Conservation (phyloP, 2,113 vertebrate species). For the Coreoperca whiteheadi region DNA sequence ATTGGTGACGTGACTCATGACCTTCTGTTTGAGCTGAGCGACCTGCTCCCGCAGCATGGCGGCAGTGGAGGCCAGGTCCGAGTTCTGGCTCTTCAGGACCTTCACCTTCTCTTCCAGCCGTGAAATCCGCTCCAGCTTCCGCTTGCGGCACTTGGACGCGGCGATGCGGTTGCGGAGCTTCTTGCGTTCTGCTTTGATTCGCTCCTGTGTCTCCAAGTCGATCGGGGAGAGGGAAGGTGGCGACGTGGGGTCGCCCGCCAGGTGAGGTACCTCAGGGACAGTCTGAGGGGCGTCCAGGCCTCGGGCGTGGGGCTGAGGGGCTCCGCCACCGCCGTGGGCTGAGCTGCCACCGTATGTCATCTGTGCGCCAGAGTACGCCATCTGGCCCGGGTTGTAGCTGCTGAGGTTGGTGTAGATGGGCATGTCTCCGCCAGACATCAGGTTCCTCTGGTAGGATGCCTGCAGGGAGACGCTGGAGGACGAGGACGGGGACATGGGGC, state of each 20-base stretch:
- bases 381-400: constrained; percentile 70
- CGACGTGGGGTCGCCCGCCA: constrained; percentile 82
- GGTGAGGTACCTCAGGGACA: constrained; percentile 90
- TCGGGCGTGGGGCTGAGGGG: constrained; percentile 52
- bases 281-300: constrained; percentile 92
- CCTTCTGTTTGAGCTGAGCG: constrained; percentile 95
- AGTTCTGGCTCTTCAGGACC: constrained; percentile 93
- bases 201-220: constrained; percentile 94
- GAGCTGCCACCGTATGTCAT: constrained; percentile 71
- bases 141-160: constrained; percentile 94
- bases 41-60: constrained; percentile 93
- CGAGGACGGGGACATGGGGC: constrained; percentile 63
- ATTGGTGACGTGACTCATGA: constrained; percentile 95
- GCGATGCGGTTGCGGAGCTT: constrained; percentile 94
- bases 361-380: constrained; percentile 61
- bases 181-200: constrained; percentile 95
- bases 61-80: constrained; percentile 93
- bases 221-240: constrained; percentile 90
- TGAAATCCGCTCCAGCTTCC: constrained; percentile 95
- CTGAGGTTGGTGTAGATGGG: constrained; percentile 89
- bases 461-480: constrained; percentile 63
- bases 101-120: constrained; percentile 96
- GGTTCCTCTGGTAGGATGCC: constrained; percentile 70
- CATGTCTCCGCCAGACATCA: constrained; percentile 77
- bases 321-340: constrained; percentile 40